These are phyloP conservation scores for Samia ricini DNA, from an alignment of 1,140 invertebrate genomes.

Conservation along the genomic window DNA sequence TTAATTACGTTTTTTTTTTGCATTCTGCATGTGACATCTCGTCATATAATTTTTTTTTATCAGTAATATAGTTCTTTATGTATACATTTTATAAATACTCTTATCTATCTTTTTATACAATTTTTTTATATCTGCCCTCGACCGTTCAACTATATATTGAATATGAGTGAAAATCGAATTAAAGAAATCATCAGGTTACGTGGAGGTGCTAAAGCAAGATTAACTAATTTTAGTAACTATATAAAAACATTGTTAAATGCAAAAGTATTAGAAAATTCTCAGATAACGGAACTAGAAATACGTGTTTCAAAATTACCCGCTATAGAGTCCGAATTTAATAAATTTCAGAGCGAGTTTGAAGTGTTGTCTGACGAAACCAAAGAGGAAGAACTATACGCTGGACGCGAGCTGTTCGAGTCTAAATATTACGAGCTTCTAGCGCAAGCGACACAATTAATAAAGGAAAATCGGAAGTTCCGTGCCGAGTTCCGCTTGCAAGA, in stretches of 20 bases:
- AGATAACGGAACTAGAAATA: neutral
- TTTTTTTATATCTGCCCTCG: no score
- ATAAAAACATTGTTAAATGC: neutral
- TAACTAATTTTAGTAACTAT: neutral
- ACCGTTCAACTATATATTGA: no score
- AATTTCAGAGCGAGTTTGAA: neutral
- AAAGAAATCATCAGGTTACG: no score
- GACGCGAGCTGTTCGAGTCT: neutral
- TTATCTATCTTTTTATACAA: no score
- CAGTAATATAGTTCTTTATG: no score
- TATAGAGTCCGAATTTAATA: neutral
- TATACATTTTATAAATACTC: no score
- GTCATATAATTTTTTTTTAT: no score
- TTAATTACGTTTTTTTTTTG: no score
- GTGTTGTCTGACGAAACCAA: neutral
- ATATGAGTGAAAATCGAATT: no score
- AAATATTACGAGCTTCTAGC: neutral
- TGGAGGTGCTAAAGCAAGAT: neutral
- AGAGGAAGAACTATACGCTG: neutral
- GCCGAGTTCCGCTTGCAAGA: neutral
- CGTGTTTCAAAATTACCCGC: neutral
- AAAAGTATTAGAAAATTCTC: neutral
- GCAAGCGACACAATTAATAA: neutral
- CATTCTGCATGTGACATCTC: no score
- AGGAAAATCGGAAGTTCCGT: neutral